phyloP scores from a whole-genome alignment of 2,113 vertebrate species.

The Callospermophilus lateralis region DNA sequence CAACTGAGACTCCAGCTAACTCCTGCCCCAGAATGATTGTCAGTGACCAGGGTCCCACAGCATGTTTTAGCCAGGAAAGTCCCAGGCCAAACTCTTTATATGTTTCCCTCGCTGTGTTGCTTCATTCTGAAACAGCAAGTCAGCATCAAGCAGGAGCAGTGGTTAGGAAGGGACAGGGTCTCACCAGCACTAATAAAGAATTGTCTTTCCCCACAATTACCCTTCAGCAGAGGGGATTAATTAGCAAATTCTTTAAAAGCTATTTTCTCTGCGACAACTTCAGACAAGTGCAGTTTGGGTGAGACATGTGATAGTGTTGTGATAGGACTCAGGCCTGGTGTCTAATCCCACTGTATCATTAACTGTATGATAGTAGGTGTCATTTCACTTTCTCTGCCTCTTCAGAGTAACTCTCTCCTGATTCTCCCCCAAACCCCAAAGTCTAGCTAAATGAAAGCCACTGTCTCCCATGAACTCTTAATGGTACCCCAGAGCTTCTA shows the following conservation, averaged over 20 bases:
- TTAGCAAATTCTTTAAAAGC: slow-evolving; percentile 53
- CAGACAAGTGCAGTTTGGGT: background rate
- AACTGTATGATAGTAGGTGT: background rate
- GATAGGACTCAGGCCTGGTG: background rate
- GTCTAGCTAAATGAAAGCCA: background rate
- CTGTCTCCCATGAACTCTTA: background rate
- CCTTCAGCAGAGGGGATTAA: slow-evolving; percentile 20
- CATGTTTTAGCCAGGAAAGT: background rate
- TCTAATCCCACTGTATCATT: background rate
- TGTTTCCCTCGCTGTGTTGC: background rate
- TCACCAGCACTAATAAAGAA: background rate
- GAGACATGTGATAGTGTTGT: background rate
- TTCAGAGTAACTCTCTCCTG: background rate
- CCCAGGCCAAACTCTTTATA: background rate
- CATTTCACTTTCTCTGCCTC: background rate
- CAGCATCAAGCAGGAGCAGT: background rate
- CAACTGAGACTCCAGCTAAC: background rate
- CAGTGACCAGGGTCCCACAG: background rate
- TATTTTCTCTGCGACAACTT: background rate
- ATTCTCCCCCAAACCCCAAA: background rate
- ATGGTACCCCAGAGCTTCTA: background rate
- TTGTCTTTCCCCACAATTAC: background rate
- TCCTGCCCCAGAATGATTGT: background rate
- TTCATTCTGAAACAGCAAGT: background rate
- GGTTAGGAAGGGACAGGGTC: background rate